Evolutionary conservation across 2,797 vertebrate genomes (phyloP).

Genomic region (Phrynocephalus forsythii): DNA sequence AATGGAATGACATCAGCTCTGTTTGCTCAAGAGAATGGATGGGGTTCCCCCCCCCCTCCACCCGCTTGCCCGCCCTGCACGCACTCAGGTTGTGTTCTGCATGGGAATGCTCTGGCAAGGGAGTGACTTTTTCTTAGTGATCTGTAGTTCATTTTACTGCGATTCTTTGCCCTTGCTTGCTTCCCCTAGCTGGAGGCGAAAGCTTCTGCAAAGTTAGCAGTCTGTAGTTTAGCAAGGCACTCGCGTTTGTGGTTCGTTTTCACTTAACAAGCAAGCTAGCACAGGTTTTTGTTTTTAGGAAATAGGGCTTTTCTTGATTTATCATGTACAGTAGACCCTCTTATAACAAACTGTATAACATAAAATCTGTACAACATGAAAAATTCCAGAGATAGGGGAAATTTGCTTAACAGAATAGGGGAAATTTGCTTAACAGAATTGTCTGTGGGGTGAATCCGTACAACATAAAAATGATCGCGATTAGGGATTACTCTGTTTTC

Average conservation of each 20-base stretch:
- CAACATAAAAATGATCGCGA: too few species aligned
- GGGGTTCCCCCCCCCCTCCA: not conserved
- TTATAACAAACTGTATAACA: too few species aligned
- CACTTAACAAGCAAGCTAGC: constrained; percentile 19
- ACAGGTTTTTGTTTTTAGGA: not conserved
- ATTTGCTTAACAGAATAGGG: too few species aligned
- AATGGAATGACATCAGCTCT: constrained; percentile 39
- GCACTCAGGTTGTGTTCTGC: not conserved
- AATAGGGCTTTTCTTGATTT: not conserved
- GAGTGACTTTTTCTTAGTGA: not conserved
- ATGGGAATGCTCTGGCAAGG: not conserved
- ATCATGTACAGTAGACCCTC: too few species aligned
- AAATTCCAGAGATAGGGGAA: too few species aligned
- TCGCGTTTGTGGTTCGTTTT: not conserved
- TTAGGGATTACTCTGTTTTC: too few species aligned
- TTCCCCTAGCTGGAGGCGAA: not conserved
- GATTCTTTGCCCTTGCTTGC: not conserved
- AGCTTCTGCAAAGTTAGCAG: constrained; percentile 18
- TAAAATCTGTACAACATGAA: too few species aligned
- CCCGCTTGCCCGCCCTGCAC: not conserved
- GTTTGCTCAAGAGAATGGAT: not conserved
- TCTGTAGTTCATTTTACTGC: not conserved
- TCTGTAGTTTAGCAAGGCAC: not conserved
- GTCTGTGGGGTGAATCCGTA: too few species aligned
- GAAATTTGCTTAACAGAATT: too few species aligned